Evolutionary conservation across 2,888 invertebrate species (phyloP).

Genomic region (Cosmia pyralina): DNA sequence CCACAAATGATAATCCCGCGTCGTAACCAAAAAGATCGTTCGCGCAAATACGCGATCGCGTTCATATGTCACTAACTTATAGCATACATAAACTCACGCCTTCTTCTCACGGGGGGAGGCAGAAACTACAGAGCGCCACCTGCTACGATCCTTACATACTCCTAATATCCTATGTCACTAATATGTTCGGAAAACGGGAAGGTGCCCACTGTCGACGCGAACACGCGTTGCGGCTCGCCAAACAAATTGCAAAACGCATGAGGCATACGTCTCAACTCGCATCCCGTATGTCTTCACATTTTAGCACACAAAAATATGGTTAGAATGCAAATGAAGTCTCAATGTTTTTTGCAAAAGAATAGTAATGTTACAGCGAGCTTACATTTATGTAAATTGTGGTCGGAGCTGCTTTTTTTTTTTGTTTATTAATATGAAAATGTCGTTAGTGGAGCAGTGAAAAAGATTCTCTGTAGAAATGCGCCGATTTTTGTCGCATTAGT

Average conservation of each 20-base stretch:
- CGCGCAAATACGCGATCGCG: too few relatives aligned
- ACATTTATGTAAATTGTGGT: constrained; percentile 64
- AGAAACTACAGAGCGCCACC: too few relatives aligned
- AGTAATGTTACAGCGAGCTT: constrained; percentile 61
- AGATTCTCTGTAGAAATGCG: constrained; percentile 8
- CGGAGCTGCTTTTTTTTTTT: constrained; percentile 47
- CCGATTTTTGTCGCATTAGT: constrained; percentile 31
- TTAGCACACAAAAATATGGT: constrained; percentile 58
- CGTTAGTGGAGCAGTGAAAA: constrained; percentile 56
- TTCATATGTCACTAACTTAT: too few relatives aligned
- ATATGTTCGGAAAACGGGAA: too few relatives aligned
- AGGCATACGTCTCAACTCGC: neutral
- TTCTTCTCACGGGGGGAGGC: too few relatives aligned
- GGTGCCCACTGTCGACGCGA: too few relatives aligned
- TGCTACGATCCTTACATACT: too few relatives aligned
- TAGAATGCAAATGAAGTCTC: constrained; percentile 64
- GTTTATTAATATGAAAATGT: constrained; percentile 65
- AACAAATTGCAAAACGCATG: neutral
- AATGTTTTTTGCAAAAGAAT: constrained; percentile 62
- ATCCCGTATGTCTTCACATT: constrained; percentile 34
- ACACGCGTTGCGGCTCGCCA: too few relatives aligned
- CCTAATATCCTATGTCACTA: too few relatives aligned
- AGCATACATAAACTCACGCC: too few relatives aligned
- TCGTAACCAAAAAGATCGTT: too few relatives aligned
- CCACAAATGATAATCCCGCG: neutral